A percentile compares a stretch with the other conserved stretches of the same genome.
Evolutionary conservation across 2,888 invertebrate genomes (phyloP).

Genomic region (Cheilosia grossa): DNA sequence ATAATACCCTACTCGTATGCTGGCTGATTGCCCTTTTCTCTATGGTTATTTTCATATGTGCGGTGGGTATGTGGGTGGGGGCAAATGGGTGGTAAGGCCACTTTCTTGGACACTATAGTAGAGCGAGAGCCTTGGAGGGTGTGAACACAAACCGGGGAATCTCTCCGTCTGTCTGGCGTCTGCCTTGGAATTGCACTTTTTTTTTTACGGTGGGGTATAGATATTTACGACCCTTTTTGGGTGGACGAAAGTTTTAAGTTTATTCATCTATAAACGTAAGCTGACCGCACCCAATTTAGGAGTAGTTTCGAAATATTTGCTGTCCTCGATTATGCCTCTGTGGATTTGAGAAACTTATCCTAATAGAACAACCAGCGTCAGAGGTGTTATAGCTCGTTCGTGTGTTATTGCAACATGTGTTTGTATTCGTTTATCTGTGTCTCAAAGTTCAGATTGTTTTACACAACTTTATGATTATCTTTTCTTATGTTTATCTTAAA

Average conservation of each 20-base stretch:
- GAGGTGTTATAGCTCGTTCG: not conserved
- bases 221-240: constrained; percentile 47
- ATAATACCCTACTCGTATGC: constrained; percentile 38
- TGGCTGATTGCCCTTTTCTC: constrained; percentile 72
- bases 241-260: constrained; percentile 34
- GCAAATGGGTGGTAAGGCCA: constrained; percentile 12
- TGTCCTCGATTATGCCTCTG: constrained; percentile 29
- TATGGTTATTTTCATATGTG: not conserved
- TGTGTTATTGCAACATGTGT: constrained; percentile 51
- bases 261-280: constrained; percentile 52
- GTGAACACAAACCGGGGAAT: constrained; percentile 43
- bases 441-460: constrained; percentile 56
- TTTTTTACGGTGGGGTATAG: constrained; percentile 19
- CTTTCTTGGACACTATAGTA: constrained; percentile 43
- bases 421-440: constrained; percentile 36
- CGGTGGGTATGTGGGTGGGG: not conserved
- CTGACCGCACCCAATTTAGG: constrained; percentile 55
- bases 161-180: constrained; percentile 70
- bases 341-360: constrained; percentile 31
- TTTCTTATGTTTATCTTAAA: constrained; percentile 56
- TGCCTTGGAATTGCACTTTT: constrained; percentile 45
- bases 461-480: constrained; percentile 59
- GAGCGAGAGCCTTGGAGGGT: constrained; percentile 20
- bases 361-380: constrained; percentile 1
- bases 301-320: constrained; percentile 3